phyloP scores from a whole-genome alignment of 2,113 vertebrate species.

The Chionis minor region DNA sequence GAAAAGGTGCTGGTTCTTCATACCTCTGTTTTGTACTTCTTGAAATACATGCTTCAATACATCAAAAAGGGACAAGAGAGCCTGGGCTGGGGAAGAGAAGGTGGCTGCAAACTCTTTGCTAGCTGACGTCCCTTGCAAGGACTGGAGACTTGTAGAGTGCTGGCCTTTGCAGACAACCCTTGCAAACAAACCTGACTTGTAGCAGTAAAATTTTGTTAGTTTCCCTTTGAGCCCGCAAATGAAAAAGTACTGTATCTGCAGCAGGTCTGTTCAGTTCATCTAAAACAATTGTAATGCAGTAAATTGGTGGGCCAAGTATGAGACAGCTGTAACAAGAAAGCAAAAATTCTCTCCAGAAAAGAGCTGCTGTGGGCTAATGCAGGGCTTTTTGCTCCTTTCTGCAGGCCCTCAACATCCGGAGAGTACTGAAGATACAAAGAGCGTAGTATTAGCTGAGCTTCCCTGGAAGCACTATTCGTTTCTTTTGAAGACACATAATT shows the following conservation, averaged over 20 bases:
- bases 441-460: not conserved
- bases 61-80: not conserved
- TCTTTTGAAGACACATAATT: not conserved
- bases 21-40: not conserved
- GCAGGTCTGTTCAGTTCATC: not conserved
- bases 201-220: not conserved
- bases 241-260: not conserved
- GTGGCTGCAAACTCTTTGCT: not conserved
- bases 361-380: rapidly evolving
- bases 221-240: not conserved
- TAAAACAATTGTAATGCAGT: not conserved
- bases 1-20: not conserved
- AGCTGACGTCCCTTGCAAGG: not conserved
- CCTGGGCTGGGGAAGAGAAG: not conserved
- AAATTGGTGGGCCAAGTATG: not conserved
- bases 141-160: not conserved
- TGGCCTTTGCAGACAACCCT: not conserved
- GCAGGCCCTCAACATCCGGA: not conserved
- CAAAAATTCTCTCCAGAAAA: not conserved
- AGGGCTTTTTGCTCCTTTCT: not conserved
- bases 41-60: not conserved
- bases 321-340: not conserved
- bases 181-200: not conserved
- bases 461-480: not conserved
- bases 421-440: not conserved